These are phyloP conservation scores for Lytechinus variegatus DNA, from an alignment of 35 echinoderm and acorn worm genomes.

Conservation along the genomic window DNA sequence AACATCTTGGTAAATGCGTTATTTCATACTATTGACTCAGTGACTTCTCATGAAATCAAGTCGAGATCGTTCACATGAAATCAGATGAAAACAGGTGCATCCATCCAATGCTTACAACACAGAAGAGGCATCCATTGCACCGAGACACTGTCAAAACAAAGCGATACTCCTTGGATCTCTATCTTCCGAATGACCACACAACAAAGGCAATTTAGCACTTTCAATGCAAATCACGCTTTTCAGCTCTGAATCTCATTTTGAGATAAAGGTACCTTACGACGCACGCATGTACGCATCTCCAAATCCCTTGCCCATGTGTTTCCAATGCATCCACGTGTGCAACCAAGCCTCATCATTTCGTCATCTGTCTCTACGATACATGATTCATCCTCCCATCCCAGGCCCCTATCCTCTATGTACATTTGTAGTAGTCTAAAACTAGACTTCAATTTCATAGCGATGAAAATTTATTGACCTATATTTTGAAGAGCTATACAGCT, in stretches of 20 bases:
- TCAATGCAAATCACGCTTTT: neutral
- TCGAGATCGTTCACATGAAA: neutral
- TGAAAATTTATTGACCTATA: neutral
- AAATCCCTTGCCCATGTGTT: neutral
- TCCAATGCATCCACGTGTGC: conserved; percentile 16
- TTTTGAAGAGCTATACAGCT: neutral
- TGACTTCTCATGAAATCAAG: neutral
- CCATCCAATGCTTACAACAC: neutral
- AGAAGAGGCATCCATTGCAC: neutral
- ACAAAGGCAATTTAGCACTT: neutral
- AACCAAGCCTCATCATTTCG: conserved; percentile 23
- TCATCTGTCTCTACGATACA: conserved; percentile 29
- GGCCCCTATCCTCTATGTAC: neutral
- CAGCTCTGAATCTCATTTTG: neutral
- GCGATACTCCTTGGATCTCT: neutral
- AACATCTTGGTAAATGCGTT: neutral
- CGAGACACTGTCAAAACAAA: neutral
- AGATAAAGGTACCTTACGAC: neutral
- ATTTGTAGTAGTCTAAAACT: neutral
- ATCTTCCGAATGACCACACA: neutral
- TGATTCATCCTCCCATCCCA: neutral
- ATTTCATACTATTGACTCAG: neutral
- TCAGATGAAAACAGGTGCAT: neutral
- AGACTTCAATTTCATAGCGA: neutral
- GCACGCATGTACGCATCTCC: neutral